These are phyloP conservation scores for Progne subis DNA, from an alignment of 2,113 vertebrate species.

Conservation along the genomic window DNA sequence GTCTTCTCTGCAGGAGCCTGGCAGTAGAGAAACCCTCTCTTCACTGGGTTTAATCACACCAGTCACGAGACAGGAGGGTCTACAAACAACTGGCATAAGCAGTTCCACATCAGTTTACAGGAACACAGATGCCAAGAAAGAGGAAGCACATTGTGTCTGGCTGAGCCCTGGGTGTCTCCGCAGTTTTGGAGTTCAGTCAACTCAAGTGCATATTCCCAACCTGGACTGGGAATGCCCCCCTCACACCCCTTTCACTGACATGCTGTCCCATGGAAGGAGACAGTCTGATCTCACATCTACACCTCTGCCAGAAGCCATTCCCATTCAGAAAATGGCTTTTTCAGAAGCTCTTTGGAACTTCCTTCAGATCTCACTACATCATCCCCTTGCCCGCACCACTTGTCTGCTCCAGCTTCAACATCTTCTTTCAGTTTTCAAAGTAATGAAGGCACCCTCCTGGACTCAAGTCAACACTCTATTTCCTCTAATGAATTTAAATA, in stretches of 20 bases:
- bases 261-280: neutral
- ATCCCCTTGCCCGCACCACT: neutral
- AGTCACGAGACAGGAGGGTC: neutral
- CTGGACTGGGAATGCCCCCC: neutral
- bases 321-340: neutral
- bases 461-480: neutral
- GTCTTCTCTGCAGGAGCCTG: conserved; percentile 3
- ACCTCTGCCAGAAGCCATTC: neutral
- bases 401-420: neutral
- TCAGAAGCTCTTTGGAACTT: neutral
- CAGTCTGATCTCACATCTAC: neutral
- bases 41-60: neutral
- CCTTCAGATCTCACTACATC: neutral
- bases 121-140: neutral
- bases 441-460: neutral
- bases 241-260: neutral
- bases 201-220: neutral
- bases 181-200: neutral
- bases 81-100: neutral
- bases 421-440: neutral
- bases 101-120: neutral
- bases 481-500: neutral
- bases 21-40: neutral
- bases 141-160: neutral
- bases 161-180: neutral